Evolutionary conservation across 2,888 invertebrate genomes (phyloP).

Genomic region (Druceiella hillmani): DNA sequence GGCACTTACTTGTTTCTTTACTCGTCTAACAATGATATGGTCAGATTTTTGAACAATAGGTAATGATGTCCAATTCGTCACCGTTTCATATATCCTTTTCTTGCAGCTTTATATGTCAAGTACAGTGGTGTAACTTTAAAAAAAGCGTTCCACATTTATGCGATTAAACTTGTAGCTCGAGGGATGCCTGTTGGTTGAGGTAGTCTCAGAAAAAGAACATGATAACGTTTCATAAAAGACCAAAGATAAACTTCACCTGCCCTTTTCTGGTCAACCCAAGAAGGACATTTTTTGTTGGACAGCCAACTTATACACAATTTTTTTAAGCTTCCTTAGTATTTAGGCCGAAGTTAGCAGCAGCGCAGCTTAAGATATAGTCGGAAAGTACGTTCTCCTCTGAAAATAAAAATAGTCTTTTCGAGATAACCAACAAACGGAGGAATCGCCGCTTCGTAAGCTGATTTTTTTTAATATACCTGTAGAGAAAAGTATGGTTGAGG

Average conservation of each 20-base stretch:
- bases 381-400: slow-evolving; percentile 3
- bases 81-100: too few relatives aligned
- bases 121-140: slow-evolving; percentile 4
- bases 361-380: slow-evolving; percentile 4
- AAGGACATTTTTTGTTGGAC: not conserved
- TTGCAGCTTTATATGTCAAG: slow-evolving; percentile 4
- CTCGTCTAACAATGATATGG: too few relatives aligned
- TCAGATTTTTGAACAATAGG: too few relatives aligned
- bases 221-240: slow-evolving; percentile 4
- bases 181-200: slow-evolving; percentile 2
- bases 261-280: slow-evolving; percentile 2
- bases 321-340: slow-evolving; percentile 4
- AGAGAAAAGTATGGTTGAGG: slow-evolving; percentile 3
- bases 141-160: too few relatives aligned
- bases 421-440: not conserved
- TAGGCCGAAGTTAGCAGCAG: slow-evolving; percentile 5
- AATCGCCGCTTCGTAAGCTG: not conserved
- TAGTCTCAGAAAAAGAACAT: slow-evolving; percentile 4
- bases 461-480: slow-evolving; percentile 5
- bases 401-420: slow-evolving; percentile 3
- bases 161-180: slow-evolving; percentile 4
- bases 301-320: slow-evolving; percentile 2
- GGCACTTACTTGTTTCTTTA: too few relatives aligned
- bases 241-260: slow-evolving; percentile 4
- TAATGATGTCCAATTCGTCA: too few relatives aligned